Base-by-base conservation (phyloP, 2,888 invertebrate species). In the Sphecodes monilicornis region DNA sequence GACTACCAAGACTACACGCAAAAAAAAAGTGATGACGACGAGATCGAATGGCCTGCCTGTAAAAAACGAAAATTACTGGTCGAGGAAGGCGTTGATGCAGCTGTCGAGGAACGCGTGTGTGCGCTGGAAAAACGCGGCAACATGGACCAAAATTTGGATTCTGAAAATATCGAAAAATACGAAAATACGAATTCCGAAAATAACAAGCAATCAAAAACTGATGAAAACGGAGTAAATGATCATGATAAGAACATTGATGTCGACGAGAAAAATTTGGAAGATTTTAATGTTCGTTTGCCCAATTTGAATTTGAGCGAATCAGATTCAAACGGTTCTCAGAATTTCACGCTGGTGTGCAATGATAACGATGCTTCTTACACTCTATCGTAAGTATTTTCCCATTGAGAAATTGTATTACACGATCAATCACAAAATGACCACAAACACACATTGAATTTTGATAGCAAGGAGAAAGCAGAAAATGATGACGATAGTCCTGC, bases 301-400 rank as follows among this genome's bases (percentile, higher is more conserved):
- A 46, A 74, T 39, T 85, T 87, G 32, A 32, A 82, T 77, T 88
- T 93, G 76, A 93, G 93, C 72, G 92, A 93, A 3, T 90, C 93
- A n/a, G 93, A 92, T 80, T 91, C 93, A 41, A 89, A 91, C 43
- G 88, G 89, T 77, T 86, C 70, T 16, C 76, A 75, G 22, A 68
- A 84, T 46, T 75, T 80, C 18, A 32, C 4, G 26, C 43, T 75
- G 41, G 16, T 60, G 29, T 32, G 29, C 29, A 32, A 8, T 3
- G n/a, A 70, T 36, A 10, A 26, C 10, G 13, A 41, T 26, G 1
- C 0, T n/a, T 68, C 60, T 1, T 1, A 13, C 18, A 18, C 41
- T 39, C 13, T 16, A 26, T n/a, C 8, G 85, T 85, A 36, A 76
- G 85, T 85, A 54, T 54, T 54, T 16, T 1, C 0, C 43, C 60